Evolutionary conservation across 2,888 invertebrate species (phyloP), one percentile per base, ranked within the genome.

Genomic region (Eubasilissa splendida): DNA sequence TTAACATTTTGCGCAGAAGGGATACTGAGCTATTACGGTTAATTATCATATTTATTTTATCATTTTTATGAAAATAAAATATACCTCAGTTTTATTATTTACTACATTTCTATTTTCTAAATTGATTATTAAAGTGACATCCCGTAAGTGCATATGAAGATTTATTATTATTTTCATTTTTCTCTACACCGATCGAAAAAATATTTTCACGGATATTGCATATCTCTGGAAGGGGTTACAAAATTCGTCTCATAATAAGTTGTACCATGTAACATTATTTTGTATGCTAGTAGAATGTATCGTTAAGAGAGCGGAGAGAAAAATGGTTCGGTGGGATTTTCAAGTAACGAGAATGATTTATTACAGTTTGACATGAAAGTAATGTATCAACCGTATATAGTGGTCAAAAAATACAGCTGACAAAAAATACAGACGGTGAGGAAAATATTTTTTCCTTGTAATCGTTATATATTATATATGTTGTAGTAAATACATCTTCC

Each of bases 341-440:
- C 82, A 53, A 80, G 82, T 70, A 71, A 70, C 80, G 12, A 50
- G 79, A 82, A 83, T 83, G 83, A 83, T 83, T 83, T 83, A 83
- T 83, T 83, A 82, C 80, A 79, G 76, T 83, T 83, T 82, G 82
- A 82, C 83, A 83, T 77, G 83, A 83, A 82, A 82, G 83, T 82
- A 82, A 83, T 83, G 83, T 82, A 83, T 82, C 79, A 82, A 79
- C 80, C 42, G 42, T 7, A 42, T 42, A 42, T 42, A 82, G 79
- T 80, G 80, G 83, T 82, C 42, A 42, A 42, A 42, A 42, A 42
- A 42, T 42, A 42, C 42, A 42, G 42, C 4, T 42, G 42, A 22
- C 42, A 42, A 42, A 42, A 42, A 42, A 42, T 42, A 42, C 42
- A 42, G 42, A 42, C 7, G 42, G 22, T 22, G 42, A 42, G 54